Evolutionary conservation across 2,888 invertebrate genomes (phyloP), one percentile per base, ranked within the genome.

Genomic region (Abrostola triplasia): DNA sequence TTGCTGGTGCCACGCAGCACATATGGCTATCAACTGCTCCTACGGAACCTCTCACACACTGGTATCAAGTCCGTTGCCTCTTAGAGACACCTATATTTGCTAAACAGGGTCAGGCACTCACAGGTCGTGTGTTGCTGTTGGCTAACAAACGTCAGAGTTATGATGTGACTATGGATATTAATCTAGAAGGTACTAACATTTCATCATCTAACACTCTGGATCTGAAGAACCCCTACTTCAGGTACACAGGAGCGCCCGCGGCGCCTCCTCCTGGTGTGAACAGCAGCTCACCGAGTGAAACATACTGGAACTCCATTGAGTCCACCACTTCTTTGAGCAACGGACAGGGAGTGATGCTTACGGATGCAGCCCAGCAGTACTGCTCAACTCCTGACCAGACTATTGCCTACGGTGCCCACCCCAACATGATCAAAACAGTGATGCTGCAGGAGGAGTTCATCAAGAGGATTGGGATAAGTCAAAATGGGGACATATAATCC

Each of bases 141-240:
- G 99, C 99, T 11, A 99, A 99, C 91, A 98, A 98, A 91, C 96
- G 99, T 88, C 99, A 99, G 95, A 99, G 99, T 84, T 99, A 99
- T 86, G 99, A 99, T 94, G 99, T 99, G 5, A 98, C 99, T 12
- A 99, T 99, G 89, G 98, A 99, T 82, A 94, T 99, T 77, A 96
- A 96, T 79, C 96, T 99, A 68, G 98, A 99, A 88, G 99, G 99
- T 44, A 98, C 98, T 10, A 96, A 96, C 64, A 96, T 97, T 82
- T 96, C 97, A 68, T 98, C 98, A 44, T 97, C 96, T 71, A 99
- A 99, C 90, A 98, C 98, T 12, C 95, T 99, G 85, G 99, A 99
- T 91, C 95, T 99, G 84, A 99, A 99, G 95, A 99, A 99, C 94
- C 99, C 99, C 0, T 99, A 99, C 96, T 99, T 99, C 92, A 96